Percentiles rank a stretch among this genome's conserved stretches.
These are phyloP conservation scores for Falco berigora DNA, from an alignment of 2,797 vertebrate genomes.

Conservation along the genomic window DNA sequence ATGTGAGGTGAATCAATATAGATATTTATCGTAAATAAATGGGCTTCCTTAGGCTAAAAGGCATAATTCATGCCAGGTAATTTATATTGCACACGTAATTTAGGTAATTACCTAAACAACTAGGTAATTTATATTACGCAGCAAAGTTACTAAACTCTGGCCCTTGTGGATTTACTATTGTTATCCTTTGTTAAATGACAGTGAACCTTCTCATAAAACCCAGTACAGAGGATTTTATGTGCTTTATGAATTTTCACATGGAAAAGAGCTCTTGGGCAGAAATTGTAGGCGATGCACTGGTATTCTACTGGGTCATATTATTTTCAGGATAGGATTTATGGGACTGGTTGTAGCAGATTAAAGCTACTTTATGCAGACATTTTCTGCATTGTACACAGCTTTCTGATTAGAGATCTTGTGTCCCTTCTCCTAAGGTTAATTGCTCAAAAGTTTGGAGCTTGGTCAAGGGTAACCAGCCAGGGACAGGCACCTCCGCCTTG, in stretches of 20 bases:
- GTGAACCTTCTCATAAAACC: not conserved
- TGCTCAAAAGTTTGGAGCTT: not conserved
- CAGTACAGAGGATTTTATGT: not conserved
- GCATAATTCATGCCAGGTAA: not conserved
- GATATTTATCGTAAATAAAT: not conserved
- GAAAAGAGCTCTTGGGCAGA: not conserved
- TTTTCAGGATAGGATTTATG: not conserved
- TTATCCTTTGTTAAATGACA: not conserved
- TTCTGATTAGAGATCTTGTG: not conserved
- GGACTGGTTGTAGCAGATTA: not conserved
- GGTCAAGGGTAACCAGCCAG: not conserved
- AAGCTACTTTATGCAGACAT: not conserved
- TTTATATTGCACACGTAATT: not conserved
- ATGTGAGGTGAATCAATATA: not conserved
- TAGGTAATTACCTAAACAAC: slow-evolving; percentile 25
- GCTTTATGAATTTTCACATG: not conserved
- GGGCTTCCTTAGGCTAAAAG: not conserved
- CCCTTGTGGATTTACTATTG: not conserved
- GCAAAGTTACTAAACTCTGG: not conserved
- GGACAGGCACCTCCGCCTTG: not conserved
- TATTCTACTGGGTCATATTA: not conserved
- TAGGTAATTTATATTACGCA: not conserved
- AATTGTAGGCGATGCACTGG: not conserved
- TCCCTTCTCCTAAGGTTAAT: not conserved
- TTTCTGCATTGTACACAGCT: not conserved